Percentiles rank a stretch among this genome's conserved stretches.
Conservation (phyloP, 2,797 vertebrate genomes). For the Nannoperca obscura region DNA sequence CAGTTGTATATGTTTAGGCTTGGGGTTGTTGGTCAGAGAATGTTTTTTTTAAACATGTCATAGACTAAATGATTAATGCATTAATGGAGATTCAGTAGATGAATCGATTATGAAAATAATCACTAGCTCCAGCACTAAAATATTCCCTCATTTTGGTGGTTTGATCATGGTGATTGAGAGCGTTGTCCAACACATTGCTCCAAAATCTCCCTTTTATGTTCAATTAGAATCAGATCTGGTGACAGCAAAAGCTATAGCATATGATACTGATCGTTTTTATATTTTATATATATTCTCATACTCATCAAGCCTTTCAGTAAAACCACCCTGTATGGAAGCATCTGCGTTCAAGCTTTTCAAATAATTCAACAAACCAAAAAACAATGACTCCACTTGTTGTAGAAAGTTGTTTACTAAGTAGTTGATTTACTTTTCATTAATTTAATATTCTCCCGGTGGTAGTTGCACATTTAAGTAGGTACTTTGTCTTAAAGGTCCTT, state of each 20-base stretch:
- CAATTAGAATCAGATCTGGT: background rate
- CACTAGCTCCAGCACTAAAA: background rate
- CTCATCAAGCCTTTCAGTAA: background rate
- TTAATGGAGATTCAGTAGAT: background rate
- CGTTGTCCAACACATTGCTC: background rate
- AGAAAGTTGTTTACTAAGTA: conserved; percentile 11
- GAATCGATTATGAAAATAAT: background rate
- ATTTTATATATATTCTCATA: background rate
- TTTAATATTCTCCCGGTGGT: background rate
- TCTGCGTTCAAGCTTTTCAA: background rate
- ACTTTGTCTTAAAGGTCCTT: conserved; percentile 9
- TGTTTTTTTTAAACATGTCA: background rate
- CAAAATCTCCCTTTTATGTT: background rate
- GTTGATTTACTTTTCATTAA: background rate
- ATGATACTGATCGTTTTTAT: background rate
- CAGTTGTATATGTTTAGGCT: too few relatives aligned
- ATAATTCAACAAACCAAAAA: conserved; percentile 5
- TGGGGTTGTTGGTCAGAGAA: background rate
- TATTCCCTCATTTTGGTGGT: too few relatives aligned
- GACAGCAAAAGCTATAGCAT: background rate
- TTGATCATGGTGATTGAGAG: too few relatives aligned
- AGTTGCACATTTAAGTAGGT: background rate
- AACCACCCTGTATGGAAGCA: background rate
- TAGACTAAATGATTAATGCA: background rate
- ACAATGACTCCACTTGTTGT: background rate